A percentile compares a stretch with the other conserved stretches of the same genome.
phyloP scores from a whole-genome alignment of 2,797 vertebrate genomes.

The Pangasius mekongensis region DNA sequence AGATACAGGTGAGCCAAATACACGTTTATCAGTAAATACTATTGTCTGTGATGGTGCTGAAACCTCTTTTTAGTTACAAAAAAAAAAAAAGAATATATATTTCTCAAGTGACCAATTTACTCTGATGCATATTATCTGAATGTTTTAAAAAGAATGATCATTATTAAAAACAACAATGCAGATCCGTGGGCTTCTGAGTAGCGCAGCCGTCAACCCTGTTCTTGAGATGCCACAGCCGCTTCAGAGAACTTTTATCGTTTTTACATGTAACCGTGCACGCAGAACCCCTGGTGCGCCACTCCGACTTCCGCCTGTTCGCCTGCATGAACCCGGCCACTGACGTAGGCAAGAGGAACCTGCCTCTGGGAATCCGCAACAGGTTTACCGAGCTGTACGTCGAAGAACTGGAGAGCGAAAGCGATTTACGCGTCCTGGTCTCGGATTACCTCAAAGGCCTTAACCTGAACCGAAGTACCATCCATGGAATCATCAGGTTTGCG shows the following conservation, averaged over 20 bases:
- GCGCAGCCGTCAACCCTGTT: no score
- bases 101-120: not conserved
- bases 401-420: slow-evolving; percentile 89
- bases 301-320: slow-evolving; percentile 92
- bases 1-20: slow-evolving; percentile 83
- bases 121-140: not conserved
- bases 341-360: slow-evolving; percentile 95
- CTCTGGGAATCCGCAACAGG: slow-evolving; percentile 94
- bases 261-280: slow-evolving; percentile 6
- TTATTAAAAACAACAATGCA: not conserved
- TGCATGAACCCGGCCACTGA: slow-evolving; percentile 99
- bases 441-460: slow-evolving; percentile 91
- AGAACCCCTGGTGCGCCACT: slow-evolving; percentile 91
- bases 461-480: slow-evolving; percentile 79
- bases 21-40: not conserved
- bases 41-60: not conserved
- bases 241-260: not conserved
- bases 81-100: no score
- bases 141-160: not conserved
- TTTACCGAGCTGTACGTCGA: slow-evolving; percentile 97
- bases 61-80: not conserved
- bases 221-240: not conserved
- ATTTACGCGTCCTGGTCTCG: slow-evolving; percentile 86
- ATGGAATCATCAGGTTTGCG: slow-evolving; percentile 90
- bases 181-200: not conserved